Evolutionary conservation across 1,140 invertebrate species (phyloP).

Genomic region (Stratiolaelaps scimitus): DNA sequence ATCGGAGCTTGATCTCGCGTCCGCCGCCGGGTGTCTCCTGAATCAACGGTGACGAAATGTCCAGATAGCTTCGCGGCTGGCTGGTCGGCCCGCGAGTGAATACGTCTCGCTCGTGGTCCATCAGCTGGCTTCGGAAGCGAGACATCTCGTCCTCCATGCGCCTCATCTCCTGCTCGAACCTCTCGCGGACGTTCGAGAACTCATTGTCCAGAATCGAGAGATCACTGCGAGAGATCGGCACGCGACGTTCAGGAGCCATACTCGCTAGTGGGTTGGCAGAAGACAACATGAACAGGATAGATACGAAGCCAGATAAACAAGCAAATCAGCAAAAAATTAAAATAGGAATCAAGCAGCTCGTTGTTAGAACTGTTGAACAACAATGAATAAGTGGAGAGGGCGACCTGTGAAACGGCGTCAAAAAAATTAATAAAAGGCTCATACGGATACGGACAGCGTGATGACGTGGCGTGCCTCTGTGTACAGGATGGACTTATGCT

Average conservation of each 20-base stretch:
- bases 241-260: constrained; percentile 40
- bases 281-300: too few species aligned
- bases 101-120: constrained; percentile 65
- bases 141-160: constrained; percentile 98
- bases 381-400: too few species aligned
- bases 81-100: constrained; percentile 2
- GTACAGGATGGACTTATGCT: too few species aligned
- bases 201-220: constrained; percentile 90
- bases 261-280: too few species aligned
- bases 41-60: constrained; percentile 79
- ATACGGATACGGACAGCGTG: too few species aligned
- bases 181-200: constrained; percentile 84
- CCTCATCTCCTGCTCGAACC: constrained; percentile 90
- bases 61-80: constrained; percentile 49
- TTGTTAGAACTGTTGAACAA: too few species aligned
- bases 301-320: too few species aligned
- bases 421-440: too few species aligned
- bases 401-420: too few species aligned
- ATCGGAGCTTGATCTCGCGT: constrained; percentile 74
- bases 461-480: too few species aligned
- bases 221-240: constrained; percentile 78
- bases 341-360: too few species aligned
- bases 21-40: constrained; percentile 61
- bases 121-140: constrained; percentile 78
- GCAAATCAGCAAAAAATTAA: too few species aligned